These are phyloP conservation scores for Macrosoma leucophasiata DNA, from an alignment of 2,888 invertebrate genomes.

Conservation along the genomic window DNA sequence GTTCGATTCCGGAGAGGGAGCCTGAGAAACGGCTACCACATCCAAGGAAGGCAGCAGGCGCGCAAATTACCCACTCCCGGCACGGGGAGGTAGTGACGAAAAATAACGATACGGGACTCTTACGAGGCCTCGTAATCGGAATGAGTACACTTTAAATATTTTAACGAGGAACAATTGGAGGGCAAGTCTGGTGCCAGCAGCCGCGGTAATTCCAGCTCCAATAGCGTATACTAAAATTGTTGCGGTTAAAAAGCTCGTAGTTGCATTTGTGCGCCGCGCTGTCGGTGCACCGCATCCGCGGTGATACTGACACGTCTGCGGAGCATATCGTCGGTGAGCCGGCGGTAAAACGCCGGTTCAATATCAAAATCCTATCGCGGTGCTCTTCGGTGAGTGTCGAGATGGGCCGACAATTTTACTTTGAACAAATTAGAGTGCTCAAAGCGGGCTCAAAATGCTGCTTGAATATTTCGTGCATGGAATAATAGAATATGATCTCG, in stretches of 20 bases:
- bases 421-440: conserved; percentile 81
- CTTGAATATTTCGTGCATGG: conserved; percentile 75
- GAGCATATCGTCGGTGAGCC: conserved; percentile 42
- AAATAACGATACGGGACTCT: conserved; percentile 79
- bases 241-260: conserved; percentile 80
- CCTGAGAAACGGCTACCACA: conserved; percentile 82
- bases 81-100: conserved; percentile 76
- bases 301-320: conserved; percentile 41
- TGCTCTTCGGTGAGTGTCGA: conserved; percentile 39
- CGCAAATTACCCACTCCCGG: conserved; percentile 43
- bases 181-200: conserved; percentile 81
- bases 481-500: conserved; percentile 80
- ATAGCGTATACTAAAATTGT: conserved; percentile 82
- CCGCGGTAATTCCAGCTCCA: conserved; percentile 83
- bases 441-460: conserved; percentile 71
- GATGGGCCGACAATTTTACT: conserved; percentile 72
- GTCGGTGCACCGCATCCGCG: conserved; percentile 60
- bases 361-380: conserved; percentile 37
- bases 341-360: conserved; percentile 37
- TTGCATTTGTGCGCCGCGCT: conserved; percentile 67
- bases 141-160: conserved; percentile 73
- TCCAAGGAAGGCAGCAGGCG: conserved; percentile 84
- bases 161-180: conserved; percentile 79
- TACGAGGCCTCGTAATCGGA: conserved; percentile 74
- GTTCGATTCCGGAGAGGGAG: conserved; percentile 84